Percentiles rank a stretch among this genome's conserved stretches.
phyloP scores from a whole-genome alignment of 2,888 invertebrate genomes.

The Cantharis nigra region DNA sequence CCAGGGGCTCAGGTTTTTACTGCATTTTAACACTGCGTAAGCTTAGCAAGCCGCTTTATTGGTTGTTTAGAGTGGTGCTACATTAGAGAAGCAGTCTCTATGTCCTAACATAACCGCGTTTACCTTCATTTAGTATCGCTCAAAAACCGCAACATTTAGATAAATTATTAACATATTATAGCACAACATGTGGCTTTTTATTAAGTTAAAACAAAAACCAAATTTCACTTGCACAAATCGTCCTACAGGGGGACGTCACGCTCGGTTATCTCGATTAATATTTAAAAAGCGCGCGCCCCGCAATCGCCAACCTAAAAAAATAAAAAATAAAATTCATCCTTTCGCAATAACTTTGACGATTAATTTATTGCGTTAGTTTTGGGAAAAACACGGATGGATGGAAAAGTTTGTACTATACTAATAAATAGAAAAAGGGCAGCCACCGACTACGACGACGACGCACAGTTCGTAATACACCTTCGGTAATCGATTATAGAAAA shows the following conservation, averaged over 20 bases:
- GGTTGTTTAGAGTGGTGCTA: slow-evolving; percentile 49
- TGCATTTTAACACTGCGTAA: slow-evolving; percentile 55
- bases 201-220: slow-evolving; percentile 19
- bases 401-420: slow-evolving; percentile 23
- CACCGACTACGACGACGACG: slow-evolving; percentile 18
- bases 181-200: slow-evolving; percentile 18
- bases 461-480: slow-evolving; percentile 24
- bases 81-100: slow-evolving; percentile 39
- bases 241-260: neutral
- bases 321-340: neutral
- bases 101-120: slow-evolving; percentile 27
- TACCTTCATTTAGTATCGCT: slow-evolving; percentile 31
- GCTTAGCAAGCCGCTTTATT: slow-evolving; percentile 51
- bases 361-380: slow-evolving; percentile 18
- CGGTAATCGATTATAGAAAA: slow-evolving; percentile 41
- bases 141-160: slow-evolving; percentile 26
- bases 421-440: slow-evolving; percentile 26
- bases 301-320: neutral
- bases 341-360: neutral
- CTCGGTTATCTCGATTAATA: neutral
- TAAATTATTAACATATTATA: slow-evolving; percentile 26
- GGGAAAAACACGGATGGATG: slow-evolving; percentile 33
- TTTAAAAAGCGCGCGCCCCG: neutral
- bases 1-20: slow-evolving; percentile 53
- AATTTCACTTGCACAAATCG: neutral